phyloP scores from a whole-genome alignment of 2,888 invertebrate genomes.

The Pollenia griseotomentosa region DNA sequence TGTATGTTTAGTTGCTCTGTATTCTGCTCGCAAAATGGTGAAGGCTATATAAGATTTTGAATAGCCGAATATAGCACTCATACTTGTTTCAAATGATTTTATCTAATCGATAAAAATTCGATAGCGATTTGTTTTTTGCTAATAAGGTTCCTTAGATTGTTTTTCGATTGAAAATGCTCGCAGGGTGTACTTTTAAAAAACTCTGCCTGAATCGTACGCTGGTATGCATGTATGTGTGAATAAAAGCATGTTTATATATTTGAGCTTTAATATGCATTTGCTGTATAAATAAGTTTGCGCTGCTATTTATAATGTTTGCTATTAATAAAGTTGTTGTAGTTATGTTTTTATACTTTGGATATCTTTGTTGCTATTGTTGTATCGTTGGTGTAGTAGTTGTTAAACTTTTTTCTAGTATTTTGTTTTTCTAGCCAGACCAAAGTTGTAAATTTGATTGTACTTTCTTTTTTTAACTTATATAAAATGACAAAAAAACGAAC shows the following conservation, averaged over 20 bases:
- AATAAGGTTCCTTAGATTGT: too few relatives aligned
- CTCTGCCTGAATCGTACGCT: background rate
- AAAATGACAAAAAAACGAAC: slow-evolving; percentile 26
- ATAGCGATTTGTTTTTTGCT: too few relatives aligned
- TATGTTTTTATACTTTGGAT: background rate
- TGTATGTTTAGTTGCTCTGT: too few relatives aligned
- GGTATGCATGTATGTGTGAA: background rate
- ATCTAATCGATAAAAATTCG: too few relatives aligned
- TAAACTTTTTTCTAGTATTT: background rate
- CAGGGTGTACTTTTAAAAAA: too few relatives aligned
- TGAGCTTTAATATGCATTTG: background rate
- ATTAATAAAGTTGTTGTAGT: slow-evolving; percentile 47
- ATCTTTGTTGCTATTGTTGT: background rate
- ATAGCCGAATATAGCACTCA: too few relatives aligned
- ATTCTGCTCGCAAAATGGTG: too few relatives aligned
- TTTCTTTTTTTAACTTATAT: slow-evolving; percentile 5
- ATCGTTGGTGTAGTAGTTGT: background rate
- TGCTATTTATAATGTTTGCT: slow-evolving; percentile 37
- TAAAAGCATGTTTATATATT: background rate
- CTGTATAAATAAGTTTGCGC: background rate
- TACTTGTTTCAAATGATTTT: too few relatives aligned
- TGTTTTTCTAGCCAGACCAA: slow-evolving; percentile 6
- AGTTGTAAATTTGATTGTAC: slow-evolving; percentile 48
- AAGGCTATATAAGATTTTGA: too few relatives aligned
- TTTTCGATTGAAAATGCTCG: too few relatives aligned